These are phyloP conservation scores for Xerus inauris DNA, from an alignment of 2,113 vertebrate species.

Conservation along the genomic window DNA sequence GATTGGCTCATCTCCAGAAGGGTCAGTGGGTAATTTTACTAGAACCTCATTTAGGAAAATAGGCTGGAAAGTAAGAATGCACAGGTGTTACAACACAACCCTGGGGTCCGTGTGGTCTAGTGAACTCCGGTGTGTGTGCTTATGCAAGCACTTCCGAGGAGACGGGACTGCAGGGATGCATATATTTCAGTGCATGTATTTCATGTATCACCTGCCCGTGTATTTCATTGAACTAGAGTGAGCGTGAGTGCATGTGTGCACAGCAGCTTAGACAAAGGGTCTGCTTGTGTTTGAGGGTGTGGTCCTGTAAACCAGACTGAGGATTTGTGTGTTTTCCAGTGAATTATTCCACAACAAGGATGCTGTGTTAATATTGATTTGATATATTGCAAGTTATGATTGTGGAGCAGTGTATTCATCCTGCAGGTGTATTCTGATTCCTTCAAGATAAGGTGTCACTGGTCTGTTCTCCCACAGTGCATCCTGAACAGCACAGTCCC, in stretches of 20 bases:
- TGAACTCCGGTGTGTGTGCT: background rate
- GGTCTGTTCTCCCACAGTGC: background rate
- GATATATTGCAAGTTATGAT: background rate
- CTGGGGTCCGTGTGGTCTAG: background rate
- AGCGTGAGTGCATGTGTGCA: background rate
- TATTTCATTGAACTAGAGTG: background rate
- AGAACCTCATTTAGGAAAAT: slow-evolving; percentile 99
- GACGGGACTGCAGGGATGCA: background rate
- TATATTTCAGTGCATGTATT: too few relatives aligned
- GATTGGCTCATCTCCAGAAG: slow-evolving; percentile 97
- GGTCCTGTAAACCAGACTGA: background rate
- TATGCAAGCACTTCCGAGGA: rapidly evolving
- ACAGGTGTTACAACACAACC: background rate
- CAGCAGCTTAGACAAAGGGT: background rate
- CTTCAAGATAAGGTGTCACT: background rate
- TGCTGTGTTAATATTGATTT: background rate
- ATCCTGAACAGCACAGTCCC: background rate
- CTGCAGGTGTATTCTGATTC: background rate
- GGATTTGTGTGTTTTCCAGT: background rate
- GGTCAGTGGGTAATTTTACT: slow-evolving; percentile 98
- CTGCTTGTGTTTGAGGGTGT: too few relatives aligned
- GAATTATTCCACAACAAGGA: background rate
- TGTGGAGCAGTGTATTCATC: background rate
- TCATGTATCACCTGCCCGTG: background rate
- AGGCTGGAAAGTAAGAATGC: slow-evolving; percentile 89